Conservation (phyloP, 2,113 vertebrate genomes). For the Dipodomys merriami region DNA sequence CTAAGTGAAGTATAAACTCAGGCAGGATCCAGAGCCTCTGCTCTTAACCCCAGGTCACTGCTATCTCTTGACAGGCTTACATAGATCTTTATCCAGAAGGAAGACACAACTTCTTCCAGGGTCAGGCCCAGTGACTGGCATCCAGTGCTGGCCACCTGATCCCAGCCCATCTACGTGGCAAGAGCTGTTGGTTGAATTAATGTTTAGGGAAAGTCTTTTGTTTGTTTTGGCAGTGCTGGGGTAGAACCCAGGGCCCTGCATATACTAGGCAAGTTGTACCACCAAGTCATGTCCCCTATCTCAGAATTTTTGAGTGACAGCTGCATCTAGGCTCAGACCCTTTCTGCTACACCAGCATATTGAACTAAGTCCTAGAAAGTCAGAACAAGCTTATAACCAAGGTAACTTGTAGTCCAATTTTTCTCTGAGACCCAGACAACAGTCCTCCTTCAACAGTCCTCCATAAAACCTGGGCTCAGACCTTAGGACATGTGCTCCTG, state of each 20-base stretch:
- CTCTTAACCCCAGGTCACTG: not conserved
- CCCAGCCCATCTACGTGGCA: not conserved
- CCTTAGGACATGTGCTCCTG: not conserved
- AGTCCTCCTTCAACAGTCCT: not conserved
- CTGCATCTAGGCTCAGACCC: no score
- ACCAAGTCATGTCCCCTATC: not conserved
- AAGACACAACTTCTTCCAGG: not conserved
- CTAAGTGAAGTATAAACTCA: not conserved
- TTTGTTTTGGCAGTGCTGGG: not conserved
- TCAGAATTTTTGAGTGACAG: not conserved
- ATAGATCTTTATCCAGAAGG: not conserved
- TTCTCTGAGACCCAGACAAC: not conserved
- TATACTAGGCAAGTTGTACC: not conserved
- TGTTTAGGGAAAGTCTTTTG: not conserved
- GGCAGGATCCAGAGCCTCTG: not conserved
- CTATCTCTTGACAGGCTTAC: not conserved
- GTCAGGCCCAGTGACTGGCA: not conserved
- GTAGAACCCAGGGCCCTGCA: not conserved
- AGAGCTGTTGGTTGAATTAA: not conserved
- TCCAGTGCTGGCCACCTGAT: not conserved
- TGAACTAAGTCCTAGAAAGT: constrained; percentile 41
- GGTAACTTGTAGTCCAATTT: not conserved
- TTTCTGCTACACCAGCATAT: not conserved
- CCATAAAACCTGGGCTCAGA: not conserved
- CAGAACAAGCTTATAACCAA: not conserved